These are phyloP conservation scores for Discoglossus pictus DNA, from an alignment of 2,797 vertebrate genomes.

Conservation along the genomic window DNA sequence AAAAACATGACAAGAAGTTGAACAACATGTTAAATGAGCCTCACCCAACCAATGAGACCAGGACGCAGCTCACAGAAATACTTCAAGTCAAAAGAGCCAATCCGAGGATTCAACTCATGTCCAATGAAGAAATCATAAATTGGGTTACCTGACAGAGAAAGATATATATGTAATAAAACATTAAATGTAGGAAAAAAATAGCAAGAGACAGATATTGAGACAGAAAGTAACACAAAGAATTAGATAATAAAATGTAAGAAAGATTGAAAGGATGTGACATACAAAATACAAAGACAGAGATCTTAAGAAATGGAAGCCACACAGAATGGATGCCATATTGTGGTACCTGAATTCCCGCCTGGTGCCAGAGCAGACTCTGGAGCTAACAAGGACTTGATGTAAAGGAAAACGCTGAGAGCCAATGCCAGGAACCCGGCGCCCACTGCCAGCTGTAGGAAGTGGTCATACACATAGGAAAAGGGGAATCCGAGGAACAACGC, in stretches of 20 bases:
- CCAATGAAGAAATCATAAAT: conserved; percentile 91
- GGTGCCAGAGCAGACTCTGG: conserved; percentile 74
- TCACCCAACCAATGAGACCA: conserved; percentile 90
- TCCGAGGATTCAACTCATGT: conserved; percentile 85
- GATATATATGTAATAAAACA: neutral
- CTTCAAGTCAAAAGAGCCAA: conserved; percentile 85
- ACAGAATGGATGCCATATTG: neutral
- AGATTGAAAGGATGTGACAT: neutral
- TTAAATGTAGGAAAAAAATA: neutral
- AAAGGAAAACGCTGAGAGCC: conserved; percentile 80
- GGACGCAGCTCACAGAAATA: conserved; percentile 91
- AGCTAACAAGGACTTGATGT: conserved; percentile 76
- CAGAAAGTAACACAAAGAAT: neutral
- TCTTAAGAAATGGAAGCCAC: too few relatives aligned
- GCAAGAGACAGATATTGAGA: neutral
- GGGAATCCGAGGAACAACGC: conserved; percentile 69
- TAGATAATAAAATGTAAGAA: neutral
- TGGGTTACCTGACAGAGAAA: conserved; percentile 72
- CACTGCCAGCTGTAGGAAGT: conserved; percentile 78
- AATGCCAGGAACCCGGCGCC: conserved; percentile 71
- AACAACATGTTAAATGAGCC: conserved; percentile 43
- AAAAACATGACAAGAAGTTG: neutral
- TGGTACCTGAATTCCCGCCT: conserved; percentile 86
- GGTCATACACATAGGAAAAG: conserved; percentile 73
- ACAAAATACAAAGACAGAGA: neutral